Percentiles rank a stretch among this genome's conserved stretches.
These are phyloP conservation scores for Cyrtonyx montezumae DNA, from an alignment of 2,113 vertebrate genomes.

Conservation along the genomic window DNA sequence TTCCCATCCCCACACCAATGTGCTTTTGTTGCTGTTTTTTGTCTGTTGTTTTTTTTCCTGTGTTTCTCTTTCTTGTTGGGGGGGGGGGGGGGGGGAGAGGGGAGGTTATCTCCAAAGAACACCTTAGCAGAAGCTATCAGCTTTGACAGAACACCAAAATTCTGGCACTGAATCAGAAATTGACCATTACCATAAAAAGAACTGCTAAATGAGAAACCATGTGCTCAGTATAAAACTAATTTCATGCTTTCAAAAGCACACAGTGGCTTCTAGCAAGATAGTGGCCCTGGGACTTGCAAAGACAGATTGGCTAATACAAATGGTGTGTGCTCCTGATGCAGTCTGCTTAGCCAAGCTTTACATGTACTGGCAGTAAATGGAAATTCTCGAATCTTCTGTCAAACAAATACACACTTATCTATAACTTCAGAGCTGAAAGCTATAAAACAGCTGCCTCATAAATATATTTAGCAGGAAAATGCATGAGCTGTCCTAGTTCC, in stretches of 20 bases:
- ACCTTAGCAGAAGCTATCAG: slow-evolving; percentile 80
- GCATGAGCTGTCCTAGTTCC: slow-evolving; percentile 68
- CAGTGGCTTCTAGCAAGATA: slow-evolving; percentile 84
- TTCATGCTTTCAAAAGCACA: slow-evolving; percentile 91
- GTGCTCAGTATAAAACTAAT: slow-evolving; percentile 87
- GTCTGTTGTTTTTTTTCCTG: not conserved
- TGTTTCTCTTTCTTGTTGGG: not conserved
- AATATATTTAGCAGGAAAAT: slow-evolving; percentile 74
- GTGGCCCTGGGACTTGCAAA: slow-evolving; percentile 83
- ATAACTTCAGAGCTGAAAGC: slow-evolving; percentile 74
- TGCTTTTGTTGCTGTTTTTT: not conserved
- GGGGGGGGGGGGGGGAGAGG: not conserved
- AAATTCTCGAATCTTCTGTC: slow-evolving; percentile 80
- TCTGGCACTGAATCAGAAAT: slow-evolving; percentile 81
- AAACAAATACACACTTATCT: slow-evolving; percentile 78
- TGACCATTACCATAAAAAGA: slow-evolving; percentile 88
- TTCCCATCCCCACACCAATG: not conserved
- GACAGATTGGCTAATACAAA: slow-evolving; percentile 83
- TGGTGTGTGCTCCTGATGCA: slow-evolving; percentile 76
- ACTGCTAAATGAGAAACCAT: slow-evolving; percentile 83
- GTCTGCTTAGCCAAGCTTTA: slow-evolving; percentile 81
- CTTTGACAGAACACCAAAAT: slow-evolving; percentile 76
- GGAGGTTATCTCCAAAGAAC: slow-evolving; percentile 76
- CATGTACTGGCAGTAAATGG: slow-evolving; percentile 76
- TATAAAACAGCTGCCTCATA: slow-evolving; percentile 77